Base-by-base conservation (phyloP, 2,113 vertebrate species). In the Clarias magur region DNA sequence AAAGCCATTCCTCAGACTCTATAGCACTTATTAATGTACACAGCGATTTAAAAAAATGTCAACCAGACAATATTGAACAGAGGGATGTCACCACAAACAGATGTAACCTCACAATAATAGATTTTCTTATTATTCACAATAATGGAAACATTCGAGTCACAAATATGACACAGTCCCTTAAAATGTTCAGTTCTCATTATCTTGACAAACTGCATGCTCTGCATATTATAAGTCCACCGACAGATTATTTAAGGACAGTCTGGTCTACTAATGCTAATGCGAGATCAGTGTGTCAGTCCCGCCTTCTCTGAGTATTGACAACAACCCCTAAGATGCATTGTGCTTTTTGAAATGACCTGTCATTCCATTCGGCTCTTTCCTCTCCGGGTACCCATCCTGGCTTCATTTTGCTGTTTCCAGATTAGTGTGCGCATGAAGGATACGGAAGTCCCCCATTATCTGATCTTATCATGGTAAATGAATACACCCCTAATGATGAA, bases 401-500 rank as follows among this genome's bases (percentile, higher is more conserved):
- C 59, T 62, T 83, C 57, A 81, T 85, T 25, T 30, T 3, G 23
- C 57, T 60, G 17, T 83, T 80, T n/a, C 76, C 67, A 75, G 57
- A 38, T 86, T 75, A n/a, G 48, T 25, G 42, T 30, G 80, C 60
- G 59, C 30, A 83, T 54, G 12, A 80, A 75, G 84, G 42, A 87
- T 68, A 30, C 10, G 27, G 21, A 53, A 65, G 62, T 54, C 78
- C 53, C 68, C 65, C 19, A 48, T 82, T 88, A 65, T 75, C 54
- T 4, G 5, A 78, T 73, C 76, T 42, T 60, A 87, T 54, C 72
- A 67, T 65, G 63, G 78, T 83, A 87, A 85, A 84, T 65, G 65
- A 88, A 81, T n/a, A 11, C 76, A 38, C 7, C 53, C 67, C 38
- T 90, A 88, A 91, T 65, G 57, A 88, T 82, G 62, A 88, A 62